Evolutionary conservation across 2,113 vertebrate genomes (phyloP).

Genomic region (Daboia siamensis): DNA sequence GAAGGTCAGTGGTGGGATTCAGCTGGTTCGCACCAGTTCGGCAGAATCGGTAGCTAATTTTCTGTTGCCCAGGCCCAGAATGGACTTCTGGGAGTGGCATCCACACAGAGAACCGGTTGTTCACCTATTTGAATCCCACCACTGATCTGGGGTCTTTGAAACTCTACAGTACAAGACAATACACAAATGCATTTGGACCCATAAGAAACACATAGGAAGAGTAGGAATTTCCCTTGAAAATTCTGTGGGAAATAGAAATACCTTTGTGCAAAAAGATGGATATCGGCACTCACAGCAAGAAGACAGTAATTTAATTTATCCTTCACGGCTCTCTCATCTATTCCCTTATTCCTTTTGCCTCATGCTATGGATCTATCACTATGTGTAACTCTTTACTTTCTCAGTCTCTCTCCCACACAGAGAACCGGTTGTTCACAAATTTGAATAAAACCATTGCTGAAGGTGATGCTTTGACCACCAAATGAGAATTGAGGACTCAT

Average conservation of each 20-base stretch:
- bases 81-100: too few species aligned
- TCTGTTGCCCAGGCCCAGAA: too few species aligned
- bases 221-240: not conserved
- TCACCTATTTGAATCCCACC: too few species aligned
- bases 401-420: not conserved
- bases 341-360: not conserved
- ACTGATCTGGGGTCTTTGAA: not conserved
- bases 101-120: too few species aligned
- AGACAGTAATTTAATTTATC: not conserved
- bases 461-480: not conserved
- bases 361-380: not conserved
- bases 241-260: not conserved
- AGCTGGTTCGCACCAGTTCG: too few species aligned
- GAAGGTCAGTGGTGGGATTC: not conserved
- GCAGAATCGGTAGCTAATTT: too few species aligned
- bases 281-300: not conserved
- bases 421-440: too few species aligned
- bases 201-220: not conserved
- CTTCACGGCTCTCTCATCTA: too few species aligned
- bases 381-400: not conserved
- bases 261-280: not conserved
- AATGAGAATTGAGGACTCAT: not conserved
- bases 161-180: not conserved
- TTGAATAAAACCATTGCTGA: too few species aligned
- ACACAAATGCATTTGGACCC: not conserved